Conservation (phyloP, 2,888 invertebrate genomes). For the Ferrisia virgata region DNA sequence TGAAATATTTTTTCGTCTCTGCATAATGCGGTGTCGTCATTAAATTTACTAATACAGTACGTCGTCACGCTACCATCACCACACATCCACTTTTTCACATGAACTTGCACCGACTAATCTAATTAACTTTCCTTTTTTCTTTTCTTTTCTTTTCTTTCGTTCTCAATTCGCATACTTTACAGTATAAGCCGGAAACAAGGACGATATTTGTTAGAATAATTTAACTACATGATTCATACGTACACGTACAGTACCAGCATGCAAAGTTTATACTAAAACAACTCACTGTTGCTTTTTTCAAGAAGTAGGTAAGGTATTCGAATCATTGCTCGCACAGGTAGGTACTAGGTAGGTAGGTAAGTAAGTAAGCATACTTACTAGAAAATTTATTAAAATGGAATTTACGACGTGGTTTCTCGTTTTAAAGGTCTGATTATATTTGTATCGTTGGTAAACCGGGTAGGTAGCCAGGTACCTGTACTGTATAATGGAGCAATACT, state of each 20-base stretch:
- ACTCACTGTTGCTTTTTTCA: not conserved
- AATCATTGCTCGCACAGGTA: not conserved
- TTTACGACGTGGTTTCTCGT: not conserved
- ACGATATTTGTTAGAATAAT: not conserved
- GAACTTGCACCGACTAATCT: not conserved
- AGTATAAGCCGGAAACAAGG: not conserved
- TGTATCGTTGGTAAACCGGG: not conserved
- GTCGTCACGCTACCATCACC: not conserved
- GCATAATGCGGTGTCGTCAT: not conserved
- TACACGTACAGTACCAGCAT: no score
- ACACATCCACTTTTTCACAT: no score
- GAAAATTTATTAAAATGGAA: slow-evolving; percentile 17
- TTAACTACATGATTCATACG: not conserved
- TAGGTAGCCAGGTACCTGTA: no score
- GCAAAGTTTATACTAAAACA: no score
- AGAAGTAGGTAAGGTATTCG: not conserved
- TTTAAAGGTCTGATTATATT: not conserved
- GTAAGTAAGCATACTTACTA: not conserved
- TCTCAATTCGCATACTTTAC: not conserved
- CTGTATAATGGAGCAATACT: not conserved
- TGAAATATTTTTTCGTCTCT: not conserved
- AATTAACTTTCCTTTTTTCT: not conserved
- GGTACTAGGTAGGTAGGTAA: no score
- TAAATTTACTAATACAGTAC: no score
- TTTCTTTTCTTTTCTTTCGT: no score